Percentiles rank a stretch among this genome's conserved stretches.
phyloP scores from a whole-genome alignment of 2,888 invertebrate species.

The Seira ritae region DNA sequence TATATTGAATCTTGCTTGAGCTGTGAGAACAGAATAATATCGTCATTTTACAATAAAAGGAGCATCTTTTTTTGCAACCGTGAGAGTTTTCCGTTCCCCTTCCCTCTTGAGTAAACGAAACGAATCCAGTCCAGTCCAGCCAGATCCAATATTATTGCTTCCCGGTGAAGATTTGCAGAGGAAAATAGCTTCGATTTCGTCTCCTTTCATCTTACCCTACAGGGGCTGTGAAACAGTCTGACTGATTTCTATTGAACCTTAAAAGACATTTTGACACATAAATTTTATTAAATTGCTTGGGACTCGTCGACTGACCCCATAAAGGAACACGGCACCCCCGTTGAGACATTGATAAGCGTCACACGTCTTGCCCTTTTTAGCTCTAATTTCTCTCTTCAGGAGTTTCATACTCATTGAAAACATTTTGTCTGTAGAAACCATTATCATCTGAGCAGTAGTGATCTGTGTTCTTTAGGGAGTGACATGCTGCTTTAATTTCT shows the following conservation, averaged over 20 bases:
- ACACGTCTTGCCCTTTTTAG: slow-evolving; percentile 7
- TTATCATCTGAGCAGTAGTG: not conserved
- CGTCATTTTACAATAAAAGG: not conserved
- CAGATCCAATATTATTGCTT: slow-evolving; percentile 3
- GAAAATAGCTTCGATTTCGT: slow-evolving; percentile 4
- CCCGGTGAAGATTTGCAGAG: not conserved
- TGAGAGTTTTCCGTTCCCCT: not conserved
- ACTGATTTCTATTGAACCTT: slow-evolving; percentile 23
- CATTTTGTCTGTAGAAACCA: slow-evolving; percentile 15
- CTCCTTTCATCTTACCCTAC: too few species aligned
- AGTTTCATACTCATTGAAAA: not conserved
- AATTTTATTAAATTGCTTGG: slow-evolving; percentile 46
- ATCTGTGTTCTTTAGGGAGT: not conserved
- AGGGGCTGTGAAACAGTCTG: not conserved
- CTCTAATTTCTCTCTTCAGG: not conserved
- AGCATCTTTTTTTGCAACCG: not conserved
- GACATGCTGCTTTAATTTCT: slow-evolving; percentile 17
- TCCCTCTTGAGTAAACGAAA: too few species aligned
- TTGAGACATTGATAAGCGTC: slow-evolving; percentile 16
- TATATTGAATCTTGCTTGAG: not conserved
- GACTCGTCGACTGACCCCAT: slow-evolving; percentile 24
- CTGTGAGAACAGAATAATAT: not conserved
- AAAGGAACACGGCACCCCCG: slow-evolving; percentile 20
- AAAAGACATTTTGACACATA: slow-evolving; percentile 54
- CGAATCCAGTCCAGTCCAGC: not conserved